phyloP scores from a whole-genome alignment of 2,797 vertebrate genomes.

The Pseudochirops corinnae region DNA sequence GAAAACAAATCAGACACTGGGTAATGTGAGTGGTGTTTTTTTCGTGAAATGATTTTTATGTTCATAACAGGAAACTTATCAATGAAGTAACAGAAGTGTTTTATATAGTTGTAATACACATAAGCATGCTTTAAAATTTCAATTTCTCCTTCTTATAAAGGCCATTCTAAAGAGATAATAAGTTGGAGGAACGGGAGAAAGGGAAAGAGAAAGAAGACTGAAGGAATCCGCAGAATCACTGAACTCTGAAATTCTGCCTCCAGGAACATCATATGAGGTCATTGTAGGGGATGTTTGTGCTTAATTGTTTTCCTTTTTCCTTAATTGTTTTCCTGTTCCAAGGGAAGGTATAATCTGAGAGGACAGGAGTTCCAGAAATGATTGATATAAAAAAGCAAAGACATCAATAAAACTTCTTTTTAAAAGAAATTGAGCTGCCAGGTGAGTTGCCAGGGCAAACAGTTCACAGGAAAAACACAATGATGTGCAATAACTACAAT shows the following conservation, averaged over 20 bases:
- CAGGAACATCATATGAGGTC: neutral
- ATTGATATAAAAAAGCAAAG: neutral
- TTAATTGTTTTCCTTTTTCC: neutral
- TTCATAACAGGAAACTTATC: neutral
- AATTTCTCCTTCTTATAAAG: neutral
- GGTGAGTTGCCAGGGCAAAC: neutral
- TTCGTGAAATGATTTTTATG: neutral
- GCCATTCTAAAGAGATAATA: neutral
- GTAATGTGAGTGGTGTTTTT: neutral
- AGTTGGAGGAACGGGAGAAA: neutral
- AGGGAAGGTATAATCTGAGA: neutral
- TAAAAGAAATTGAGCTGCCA: neutral
- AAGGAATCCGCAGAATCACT: neutral
- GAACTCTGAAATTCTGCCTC: neutral
- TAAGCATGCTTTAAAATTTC: neutral
- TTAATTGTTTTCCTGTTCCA: neutral
- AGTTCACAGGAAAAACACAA: neutral
- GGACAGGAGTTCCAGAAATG: neutral
- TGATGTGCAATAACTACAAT: neutral
- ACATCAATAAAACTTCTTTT: neutral
- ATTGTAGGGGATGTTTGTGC: neutral
- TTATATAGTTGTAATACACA: neutral
- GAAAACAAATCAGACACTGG: neutral
- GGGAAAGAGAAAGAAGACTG: neutral
- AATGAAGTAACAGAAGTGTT: neutral